Evolutionary conservation across 2,113 vertebrate species (phyloP).

Genomic region (Labeo rohita): DNA sequence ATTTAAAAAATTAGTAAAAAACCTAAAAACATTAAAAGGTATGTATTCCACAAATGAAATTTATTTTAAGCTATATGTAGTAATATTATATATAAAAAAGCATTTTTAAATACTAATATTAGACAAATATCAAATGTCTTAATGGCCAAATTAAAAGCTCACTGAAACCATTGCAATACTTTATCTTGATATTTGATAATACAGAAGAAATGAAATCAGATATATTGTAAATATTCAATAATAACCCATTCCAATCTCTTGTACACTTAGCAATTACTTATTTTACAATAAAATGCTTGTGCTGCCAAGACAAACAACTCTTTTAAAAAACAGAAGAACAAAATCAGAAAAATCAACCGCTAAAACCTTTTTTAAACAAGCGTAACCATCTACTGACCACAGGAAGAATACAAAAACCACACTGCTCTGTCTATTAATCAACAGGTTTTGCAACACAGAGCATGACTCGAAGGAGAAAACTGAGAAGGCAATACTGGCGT

Average conservation of each 20-base stretch:
- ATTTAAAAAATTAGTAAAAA: not conserved
- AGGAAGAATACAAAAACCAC: not conserved
- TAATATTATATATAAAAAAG: not conserved
- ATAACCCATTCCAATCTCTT: too few relatives aligned
- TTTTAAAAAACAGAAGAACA: not conserved
- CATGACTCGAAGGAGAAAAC: not conserved
- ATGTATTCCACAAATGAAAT: too few relatives aligned
- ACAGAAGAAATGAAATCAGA: too few relatives aligned
- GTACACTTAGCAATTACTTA: too few relatives aligned
- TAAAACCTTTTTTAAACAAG: not conserved
- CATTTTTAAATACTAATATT: not conserved
- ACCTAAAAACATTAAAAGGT: not conserved
- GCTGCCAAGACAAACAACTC: not conserved
- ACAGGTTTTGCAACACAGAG: slow-evolving; percentile 1
- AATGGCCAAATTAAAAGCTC: too few relatives aligned
- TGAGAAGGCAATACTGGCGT: not conserved
- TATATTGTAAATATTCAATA: too few relatives aligned
- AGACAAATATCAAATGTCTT: too few relatives aligned
- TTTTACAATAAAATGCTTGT: not conserved
- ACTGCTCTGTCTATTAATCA: not conserved
- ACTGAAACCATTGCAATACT: too few relatives aligned
- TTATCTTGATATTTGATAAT: too few relatives aligned
- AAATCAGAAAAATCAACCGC: not conserved
- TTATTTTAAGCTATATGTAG: too few relatives aligned
- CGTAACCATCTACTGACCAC: not conserved